A percentile compares a stretch with the other conserved stretches of the same genome.
Evolutionary conservation across 2,888 invertebrate species (phyloP).

Genomic region (Drosophila pseudotakahashii): DNA sequence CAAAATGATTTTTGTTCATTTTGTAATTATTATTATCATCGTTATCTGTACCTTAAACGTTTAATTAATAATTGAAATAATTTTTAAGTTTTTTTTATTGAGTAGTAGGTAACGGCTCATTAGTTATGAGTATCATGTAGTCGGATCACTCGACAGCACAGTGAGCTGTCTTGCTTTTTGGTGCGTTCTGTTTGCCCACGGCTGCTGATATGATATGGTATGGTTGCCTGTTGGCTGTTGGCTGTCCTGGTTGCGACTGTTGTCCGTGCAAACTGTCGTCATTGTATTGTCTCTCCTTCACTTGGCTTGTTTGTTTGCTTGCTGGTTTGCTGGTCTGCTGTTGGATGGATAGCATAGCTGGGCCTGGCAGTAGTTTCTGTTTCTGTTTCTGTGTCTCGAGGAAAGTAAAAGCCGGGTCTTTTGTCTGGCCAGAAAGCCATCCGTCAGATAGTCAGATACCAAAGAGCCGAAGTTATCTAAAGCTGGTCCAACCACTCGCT

Average conservation of each 20-base stretch:
- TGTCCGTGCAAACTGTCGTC: constrained; percentile 66
- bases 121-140: not conserved
- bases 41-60: no score
- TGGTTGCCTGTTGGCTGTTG: constrained; percentile 5
- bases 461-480: not conserved
- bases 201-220: constrained; percentile 48
- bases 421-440: not conserved
- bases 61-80: no score
- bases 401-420: constrained; percentile 68
- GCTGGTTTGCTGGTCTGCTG: constrained; percentile 24
- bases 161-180: constrained; percentile 19
- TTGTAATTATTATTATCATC: no score
- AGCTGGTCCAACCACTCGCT: constrained; percentile 21
- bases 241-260: constrained; percentile 20
- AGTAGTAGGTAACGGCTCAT: no score
- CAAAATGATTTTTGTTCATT: no score
- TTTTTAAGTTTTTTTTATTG: no score
- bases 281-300: constrained; percentile 65
- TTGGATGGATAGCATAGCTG: constrained; percentile 23
- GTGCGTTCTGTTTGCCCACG: constrained; percentile 68
- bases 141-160: not conserved
- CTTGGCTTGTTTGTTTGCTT: constrained; percentile 2
- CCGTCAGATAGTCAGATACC: not conserved
- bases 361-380: constrained; percentile 3
- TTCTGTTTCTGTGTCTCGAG: constrained; percentile 15